These are phyloP conservation scores for Crotalus viridis DNA, from an alignment of 2,113 vertebrate genomes.

Conservation along the genomic window DNA sequence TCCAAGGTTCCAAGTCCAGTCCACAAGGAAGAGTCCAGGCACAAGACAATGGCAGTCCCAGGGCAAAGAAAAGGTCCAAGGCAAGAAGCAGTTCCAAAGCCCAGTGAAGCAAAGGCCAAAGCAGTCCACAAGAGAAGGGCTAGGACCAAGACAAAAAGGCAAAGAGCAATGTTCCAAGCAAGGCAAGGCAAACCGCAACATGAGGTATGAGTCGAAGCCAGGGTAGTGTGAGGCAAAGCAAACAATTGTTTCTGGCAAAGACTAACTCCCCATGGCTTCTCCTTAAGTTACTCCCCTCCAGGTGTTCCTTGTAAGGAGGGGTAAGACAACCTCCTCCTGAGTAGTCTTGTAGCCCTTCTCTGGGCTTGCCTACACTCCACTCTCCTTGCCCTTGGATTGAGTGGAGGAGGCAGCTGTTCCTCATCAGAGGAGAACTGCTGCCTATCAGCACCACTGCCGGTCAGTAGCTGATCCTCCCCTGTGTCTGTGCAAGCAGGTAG, in stretches of 20 bases:
- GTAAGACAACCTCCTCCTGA: rapidly evolving
- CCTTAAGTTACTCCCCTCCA: background rate
- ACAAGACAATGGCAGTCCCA: background rate
- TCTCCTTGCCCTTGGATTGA: background rate
- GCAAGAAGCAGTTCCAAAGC: background rate
- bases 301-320: background rate
- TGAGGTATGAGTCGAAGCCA: background rate
- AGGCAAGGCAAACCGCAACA: background rate
- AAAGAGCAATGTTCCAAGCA: too few relatives aligned
- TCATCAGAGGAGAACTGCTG: background rate
- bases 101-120: background rate
- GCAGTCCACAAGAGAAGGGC: background rate
- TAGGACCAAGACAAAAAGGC: too few relatives aligned
- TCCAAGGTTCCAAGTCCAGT: background rate
- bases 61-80: background rate
- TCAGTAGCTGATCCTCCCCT: background rate
- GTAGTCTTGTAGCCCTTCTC: background rate
- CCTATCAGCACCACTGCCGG: background rate
- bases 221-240: background rate
- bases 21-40: background rate
- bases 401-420: background rate
- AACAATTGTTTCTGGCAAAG: background rate
- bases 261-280: background rate
- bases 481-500: background rate
- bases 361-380: background rate